Conservation (phyloP, 2,888 invertebrate genomes). For the Punctoribates punctum region DNA sequence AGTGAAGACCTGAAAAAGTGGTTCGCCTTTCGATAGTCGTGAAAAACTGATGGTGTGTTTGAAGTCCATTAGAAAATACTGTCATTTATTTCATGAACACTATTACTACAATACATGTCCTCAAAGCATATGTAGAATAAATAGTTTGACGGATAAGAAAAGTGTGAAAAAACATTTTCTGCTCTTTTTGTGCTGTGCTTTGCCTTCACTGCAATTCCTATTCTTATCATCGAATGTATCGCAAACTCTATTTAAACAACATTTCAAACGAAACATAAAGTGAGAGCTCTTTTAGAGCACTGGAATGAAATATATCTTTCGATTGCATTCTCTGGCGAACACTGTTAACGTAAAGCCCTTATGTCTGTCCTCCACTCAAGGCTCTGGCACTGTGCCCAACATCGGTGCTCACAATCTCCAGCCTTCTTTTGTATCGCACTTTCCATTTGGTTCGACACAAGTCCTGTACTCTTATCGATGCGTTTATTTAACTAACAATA, state of each 20-base stretch:
- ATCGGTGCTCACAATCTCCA: not conserved
- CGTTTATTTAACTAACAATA: conserved; percentile 1
- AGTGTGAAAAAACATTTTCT: not conserved
- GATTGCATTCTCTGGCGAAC: not conserved
- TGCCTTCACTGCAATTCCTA: not conserved
- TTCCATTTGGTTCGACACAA: conserved; percentile 2
- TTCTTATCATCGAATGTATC: conserved; percentile 4
- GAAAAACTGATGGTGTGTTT: no score
- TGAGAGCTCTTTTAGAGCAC: conserved; percentile 16
- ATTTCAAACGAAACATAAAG: conserved; percentile 5
- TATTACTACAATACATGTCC: not conserved
- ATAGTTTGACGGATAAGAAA: not conserved
- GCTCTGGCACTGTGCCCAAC: not conserved
- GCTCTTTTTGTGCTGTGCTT: not conserved
- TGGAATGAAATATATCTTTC: conserved; percentile 1
- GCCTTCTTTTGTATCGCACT: conserved; percentile 3
- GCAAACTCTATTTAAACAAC: not conserved
- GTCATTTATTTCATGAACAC: no score
- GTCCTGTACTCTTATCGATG: not conserved
- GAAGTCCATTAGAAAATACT: no score
- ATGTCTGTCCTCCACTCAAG: not conserved
- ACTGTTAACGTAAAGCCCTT: not conserved
- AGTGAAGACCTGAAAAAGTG: no score
- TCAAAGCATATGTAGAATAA: conserved; percentile 6
- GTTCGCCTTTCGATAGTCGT: no score